Conservation (phyloP, 1,140 invertebrate genomes). For the Drosophila elegans region DNA sequence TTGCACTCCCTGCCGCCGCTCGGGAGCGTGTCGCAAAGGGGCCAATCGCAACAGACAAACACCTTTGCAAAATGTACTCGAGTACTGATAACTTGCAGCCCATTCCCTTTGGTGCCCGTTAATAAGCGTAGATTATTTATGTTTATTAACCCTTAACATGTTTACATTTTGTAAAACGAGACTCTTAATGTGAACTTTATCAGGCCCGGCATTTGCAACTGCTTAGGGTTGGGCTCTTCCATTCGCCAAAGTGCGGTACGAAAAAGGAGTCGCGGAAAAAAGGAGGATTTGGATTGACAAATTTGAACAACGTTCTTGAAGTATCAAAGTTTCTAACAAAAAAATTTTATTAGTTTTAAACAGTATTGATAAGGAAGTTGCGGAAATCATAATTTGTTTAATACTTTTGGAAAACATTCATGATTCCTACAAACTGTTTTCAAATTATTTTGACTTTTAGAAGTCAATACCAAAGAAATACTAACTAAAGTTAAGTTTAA, state of each 20-base stretch:
- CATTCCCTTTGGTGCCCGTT: constrained; percentile 58
- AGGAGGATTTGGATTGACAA: no score
- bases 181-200: constrained; percentile 85
- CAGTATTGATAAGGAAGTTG: no score
- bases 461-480: no score
- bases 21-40: constrained; percentile 28
- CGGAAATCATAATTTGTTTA: no score
- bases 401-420: no score
- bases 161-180: constrained; percentile 85
- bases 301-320: no score
- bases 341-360: no score
- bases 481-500: no score
- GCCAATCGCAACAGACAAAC: constrained; percentile 74
- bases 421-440: no score
- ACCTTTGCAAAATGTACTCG: constrained; percentile 81
- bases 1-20: constrained; percentile 39
- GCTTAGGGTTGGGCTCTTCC: constrained; percentile 16
- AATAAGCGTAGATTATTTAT: constrained; percentile 85
- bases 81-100: constrained; percentile 60
- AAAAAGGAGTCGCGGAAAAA: neutral
- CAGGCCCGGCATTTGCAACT: constrained; percentile 62
- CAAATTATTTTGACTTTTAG: no score
- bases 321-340: no score
- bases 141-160: constrained; percentile 85
- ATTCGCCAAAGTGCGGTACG: constrained; percentile 8